These are phyloP conservation scores for Poeciliopsis occidentalis DNA, from an alignment of 2,113 vertebrate genomes.

Conservation along the genomic window DNA sequence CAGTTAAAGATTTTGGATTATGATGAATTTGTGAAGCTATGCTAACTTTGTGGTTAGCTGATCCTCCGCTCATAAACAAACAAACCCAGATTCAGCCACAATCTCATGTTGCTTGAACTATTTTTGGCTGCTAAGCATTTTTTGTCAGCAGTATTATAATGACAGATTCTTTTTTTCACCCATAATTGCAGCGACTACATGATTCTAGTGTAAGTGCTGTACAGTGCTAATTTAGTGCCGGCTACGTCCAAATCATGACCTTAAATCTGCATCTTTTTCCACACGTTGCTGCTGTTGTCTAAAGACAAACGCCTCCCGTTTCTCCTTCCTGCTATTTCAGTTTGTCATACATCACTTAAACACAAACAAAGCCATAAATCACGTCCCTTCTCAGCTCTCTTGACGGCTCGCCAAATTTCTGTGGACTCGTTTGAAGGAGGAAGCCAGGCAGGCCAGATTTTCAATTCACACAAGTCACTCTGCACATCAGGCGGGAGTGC, in stretches of 20 bases:
- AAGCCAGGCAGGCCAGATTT: slow-evolving; percentile 41
- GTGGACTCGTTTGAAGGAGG: slow-evolving; percentile 22
- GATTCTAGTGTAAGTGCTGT: background rate
- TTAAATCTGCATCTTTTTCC: background rate
- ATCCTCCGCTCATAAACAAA: slow-evolving; percentile 16
- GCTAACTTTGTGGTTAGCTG: slow-evolving; percentile 6
- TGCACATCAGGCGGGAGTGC: slow-evolving; percentile 41
- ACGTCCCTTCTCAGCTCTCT: slow-evolving; percentile 37
- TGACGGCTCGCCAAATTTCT: slow-evolving; percentile 45
- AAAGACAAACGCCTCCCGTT: slow-evolving; percentile 1
- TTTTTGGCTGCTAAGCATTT: background rate
- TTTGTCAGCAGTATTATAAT: background rate
- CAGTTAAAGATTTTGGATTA: slow-evolving; percentile 50
- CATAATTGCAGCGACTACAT: background rate
- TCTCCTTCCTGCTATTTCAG: slow-evolving; percentile 8
- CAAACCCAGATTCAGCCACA: slow-evolving; percentile 7
- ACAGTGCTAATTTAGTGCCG: background rate
- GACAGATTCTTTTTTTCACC: background rate
- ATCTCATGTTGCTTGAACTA: background rate
- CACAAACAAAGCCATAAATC: slow-evolving; percentile 9
- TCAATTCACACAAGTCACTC: slow-evolving; percentile 53
- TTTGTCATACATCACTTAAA: slow-evolving; percentile 3
- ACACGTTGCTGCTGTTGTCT: background rate
- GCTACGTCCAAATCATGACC: background rate
- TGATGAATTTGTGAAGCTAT: slow-evolving; percentile 36